Conservation (phyloP, 2,888 invertebrate genomes). For the Cylloceria caligata region DNA sequence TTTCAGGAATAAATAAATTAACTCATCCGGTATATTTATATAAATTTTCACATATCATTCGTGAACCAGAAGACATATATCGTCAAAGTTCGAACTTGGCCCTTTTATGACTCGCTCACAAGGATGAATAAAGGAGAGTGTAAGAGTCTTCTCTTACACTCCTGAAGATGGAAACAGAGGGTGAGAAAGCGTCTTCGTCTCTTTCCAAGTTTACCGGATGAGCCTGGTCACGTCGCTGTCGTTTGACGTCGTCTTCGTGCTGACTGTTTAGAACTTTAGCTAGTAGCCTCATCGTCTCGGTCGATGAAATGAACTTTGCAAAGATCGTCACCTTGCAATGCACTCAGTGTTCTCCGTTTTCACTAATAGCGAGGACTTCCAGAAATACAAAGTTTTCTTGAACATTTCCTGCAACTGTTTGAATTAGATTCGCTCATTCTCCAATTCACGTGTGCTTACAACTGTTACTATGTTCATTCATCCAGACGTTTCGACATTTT, state of each 20-base stretch:
- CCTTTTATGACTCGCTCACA: conserved; percentile 61
- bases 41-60: not conserved
- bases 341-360: conserved; percentile 36
- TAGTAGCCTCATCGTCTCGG: conserved; percentile 43
- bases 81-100: conserved; percentile 63
- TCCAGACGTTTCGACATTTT: not conserved
- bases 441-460: conserved; percentile 5
- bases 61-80: not conserved
- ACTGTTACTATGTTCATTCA: not conserved
- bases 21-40: not conserved
- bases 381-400: conserved; percentile 41
- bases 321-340: conserved; percentile 66
- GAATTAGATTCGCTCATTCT: conserved; percentile 44
- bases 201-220: conserved; percentile 39
- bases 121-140: conserved; percentile 17
- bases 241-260: conserved; percentile 51
- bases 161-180: conserved; percentile 28
- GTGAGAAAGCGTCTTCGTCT: conserved; percentile 19
- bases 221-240: conserved; percentile 53
- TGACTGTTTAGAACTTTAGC: conserved; percentile 54
- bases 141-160: conserved; percentile 23
- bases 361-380: conserved; percentile 42
- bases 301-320: conserved; percentile 67
- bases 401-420: conserved; percentile 39
- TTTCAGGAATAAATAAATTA: not conserved